Percentiles rank a stretch among this genome's conserved stretches.
These are phyloP conservation scores for Eulemur mongoz DNA, from an alignment of 2,797 vertebrate genomes.

Conservation along the genomic window DNA sequence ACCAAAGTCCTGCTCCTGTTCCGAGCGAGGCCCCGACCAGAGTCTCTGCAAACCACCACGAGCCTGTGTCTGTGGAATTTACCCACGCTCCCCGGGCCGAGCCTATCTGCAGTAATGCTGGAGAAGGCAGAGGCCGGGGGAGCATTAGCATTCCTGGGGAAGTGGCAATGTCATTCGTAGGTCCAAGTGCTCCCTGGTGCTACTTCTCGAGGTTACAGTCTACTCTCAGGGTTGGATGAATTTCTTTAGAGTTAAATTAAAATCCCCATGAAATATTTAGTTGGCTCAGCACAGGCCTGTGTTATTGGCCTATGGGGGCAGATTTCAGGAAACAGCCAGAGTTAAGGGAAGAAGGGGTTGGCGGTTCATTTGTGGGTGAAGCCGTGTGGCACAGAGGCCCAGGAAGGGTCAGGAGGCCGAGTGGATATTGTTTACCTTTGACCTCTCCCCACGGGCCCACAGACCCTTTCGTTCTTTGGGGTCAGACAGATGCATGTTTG, in stretches of 20 bases:
- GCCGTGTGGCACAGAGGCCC: not conserved
- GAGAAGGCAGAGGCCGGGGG: not conserved
- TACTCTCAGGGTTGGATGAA: constrained; percentile 48
- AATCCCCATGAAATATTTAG: constrained; percentile 73
- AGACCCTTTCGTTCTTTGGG: not conserved
- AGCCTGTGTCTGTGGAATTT: not conserved
- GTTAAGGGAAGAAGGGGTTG: not conserved
- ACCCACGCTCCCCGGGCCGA: accelerated
- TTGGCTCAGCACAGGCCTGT: constrained; percentile 28
- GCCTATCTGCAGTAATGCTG: not conserved
- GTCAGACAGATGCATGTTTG: not conserved
- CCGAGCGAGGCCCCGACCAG: not conserved
- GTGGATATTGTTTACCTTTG: not conserved
- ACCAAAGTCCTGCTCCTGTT: not conserved
- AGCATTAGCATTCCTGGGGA: not conserved
- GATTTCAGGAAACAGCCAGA: not conserved
- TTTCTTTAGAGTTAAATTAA: constrained; percentile 73
- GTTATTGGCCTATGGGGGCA: not conserved
- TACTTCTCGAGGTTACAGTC: constrained; percentile 51
- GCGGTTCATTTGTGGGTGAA: not conserved
- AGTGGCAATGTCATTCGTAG: not conserved
- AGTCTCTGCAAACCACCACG: not conserved
- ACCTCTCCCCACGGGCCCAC: not conserved
- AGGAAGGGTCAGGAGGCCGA: not conserved
- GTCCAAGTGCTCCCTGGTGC: constrained; percentile 19